Conservation (phyloP, 2,113 vertebrate species). For the Setophaga petechia region DNA sequence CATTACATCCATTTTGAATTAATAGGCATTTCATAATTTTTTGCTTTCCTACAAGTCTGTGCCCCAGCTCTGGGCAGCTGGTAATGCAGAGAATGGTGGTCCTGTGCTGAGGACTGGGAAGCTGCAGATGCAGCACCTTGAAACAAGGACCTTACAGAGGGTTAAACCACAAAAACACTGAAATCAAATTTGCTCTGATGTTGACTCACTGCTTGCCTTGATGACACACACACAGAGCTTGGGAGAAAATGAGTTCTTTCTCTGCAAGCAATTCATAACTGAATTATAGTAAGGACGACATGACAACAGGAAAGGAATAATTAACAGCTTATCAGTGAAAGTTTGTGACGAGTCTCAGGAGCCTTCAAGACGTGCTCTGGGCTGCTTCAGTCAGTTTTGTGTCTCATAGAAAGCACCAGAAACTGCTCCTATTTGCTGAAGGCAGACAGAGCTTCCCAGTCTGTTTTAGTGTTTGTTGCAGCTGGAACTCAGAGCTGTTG, state of each 20-base stretch:
- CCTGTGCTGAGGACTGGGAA: background rate
- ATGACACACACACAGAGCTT: background rate
- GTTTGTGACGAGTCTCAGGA: background rate
- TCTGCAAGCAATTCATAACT: background rate
- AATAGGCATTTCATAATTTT: background rate
- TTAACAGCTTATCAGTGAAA: background rate
- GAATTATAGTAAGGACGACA: background rate
- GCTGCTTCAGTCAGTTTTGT: background rate
- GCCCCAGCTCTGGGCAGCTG: background rate
- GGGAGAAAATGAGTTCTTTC: background rate
- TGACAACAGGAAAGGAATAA: background rate
- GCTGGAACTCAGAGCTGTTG: background rate
- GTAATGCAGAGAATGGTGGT: accelerated
- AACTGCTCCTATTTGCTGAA: background rate
- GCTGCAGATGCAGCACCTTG: background rate
- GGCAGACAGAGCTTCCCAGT: background rate
- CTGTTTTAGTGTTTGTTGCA: background rate
- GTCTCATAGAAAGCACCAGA: accelerated
- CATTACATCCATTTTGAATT: background rate
- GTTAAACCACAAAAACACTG: background rate
- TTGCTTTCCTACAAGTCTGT: background rate
- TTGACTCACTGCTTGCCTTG: background rate
- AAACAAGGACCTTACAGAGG: background rate
- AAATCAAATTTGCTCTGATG: background rate
- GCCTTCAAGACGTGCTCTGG: background rate